phyloP scores from a whole-genome alignment of 2,888 invertebrate genomes.

The Lissocephala sabroskyi region DNA sequence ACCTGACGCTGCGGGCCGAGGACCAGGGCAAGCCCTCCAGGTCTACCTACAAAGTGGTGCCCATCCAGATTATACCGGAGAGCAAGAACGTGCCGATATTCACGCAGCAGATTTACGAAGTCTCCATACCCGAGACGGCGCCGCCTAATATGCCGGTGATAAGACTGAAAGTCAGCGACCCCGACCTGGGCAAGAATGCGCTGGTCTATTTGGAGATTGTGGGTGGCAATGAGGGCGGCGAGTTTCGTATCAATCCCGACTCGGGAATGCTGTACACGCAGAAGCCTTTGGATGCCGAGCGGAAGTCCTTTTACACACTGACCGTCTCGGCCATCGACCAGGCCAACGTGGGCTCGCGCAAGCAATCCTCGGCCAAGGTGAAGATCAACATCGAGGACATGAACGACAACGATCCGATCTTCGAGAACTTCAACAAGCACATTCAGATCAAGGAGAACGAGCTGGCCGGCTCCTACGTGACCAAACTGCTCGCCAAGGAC shows the following conservation, averaged over 20 bases:
- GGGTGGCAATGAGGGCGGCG: conserved; percentile 91
- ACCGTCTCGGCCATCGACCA: conserved; percentile 93
- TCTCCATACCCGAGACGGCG: conserved; percentile 89
- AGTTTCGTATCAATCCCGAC: conserved; percentile 88
- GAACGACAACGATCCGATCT: conserved; percentile 95
- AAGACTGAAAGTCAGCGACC: conserved; percentile 88
- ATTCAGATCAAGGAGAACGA: conserved; percentile 90
- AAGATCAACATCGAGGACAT: conserved; percentile 91
- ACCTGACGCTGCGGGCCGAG: conserved; percentile 87
- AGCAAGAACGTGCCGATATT: conserved; percentile 92
- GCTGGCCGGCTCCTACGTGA: conserved; percentile 87
- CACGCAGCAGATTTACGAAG: conserved; percentile 88
- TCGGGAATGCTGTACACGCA: conserved; percentile 93
- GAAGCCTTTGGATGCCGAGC: conserved; percentile 87
- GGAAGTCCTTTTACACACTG: conserved; percentile 85
- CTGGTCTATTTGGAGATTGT: conserved; percentile 90
- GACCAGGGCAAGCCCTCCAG: conserved; percentile 88
- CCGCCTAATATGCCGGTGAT: conserved; percentile 92
- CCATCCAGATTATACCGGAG: conserved; percentile 85
- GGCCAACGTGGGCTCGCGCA: conserved; percentile 85
- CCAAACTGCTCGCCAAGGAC: conserved; percentile 89
- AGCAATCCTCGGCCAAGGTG: conserved; percentile 92
- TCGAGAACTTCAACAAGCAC: conserved; percentile 80
- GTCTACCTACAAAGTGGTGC: conserved; percentile 84
- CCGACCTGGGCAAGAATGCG: conserved; percentile 87